Conservation (phyloP, 2,888 invertebrate genomes). For the Tenodera sinensis region DNA sequence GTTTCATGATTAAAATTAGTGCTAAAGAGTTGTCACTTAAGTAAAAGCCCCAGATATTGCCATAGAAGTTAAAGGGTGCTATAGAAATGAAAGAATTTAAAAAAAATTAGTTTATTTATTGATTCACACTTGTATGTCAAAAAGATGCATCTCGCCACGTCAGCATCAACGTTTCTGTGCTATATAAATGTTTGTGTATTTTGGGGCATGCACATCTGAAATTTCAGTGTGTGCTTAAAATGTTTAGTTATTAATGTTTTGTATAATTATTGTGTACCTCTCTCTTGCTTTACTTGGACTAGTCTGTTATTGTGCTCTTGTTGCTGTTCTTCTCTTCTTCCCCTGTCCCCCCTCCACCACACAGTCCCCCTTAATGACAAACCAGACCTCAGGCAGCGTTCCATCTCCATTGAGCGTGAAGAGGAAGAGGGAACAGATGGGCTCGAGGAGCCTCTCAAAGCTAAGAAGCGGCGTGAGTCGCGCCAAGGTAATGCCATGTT, state of each 20-base stretch:
- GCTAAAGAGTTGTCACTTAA: too few species aligned
- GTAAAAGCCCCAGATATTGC: too few species aligned
- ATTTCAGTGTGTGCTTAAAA: background rate
- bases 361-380: constrained; percentile 61
- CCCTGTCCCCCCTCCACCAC: constrained; percentile 22
- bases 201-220: background rate
- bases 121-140: background rate
- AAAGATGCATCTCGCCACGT: background rate
- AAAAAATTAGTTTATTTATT: too few species aligned
- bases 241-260: constrained; percentile 5
- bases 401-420: constrained; percentile 58
- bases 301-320: constrained; percentile 24
- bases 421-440: constrained; percentile 60
- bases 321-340: constrained; percentile 30
- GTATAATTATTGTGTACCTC: background rate
- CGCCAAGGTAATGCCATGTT: constrained; percentile 54
- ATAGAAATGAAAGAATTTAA: too few species aligned
- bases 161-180: background rate
- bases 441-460: constrained; percentile 63
- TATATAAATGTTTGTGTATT: background rate
- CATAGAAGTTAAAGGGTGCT: too few species aligned
- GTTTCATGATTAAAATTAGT: too few species aligned
- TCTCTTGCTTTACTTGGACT: background rate
- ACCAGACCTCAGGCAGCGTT: constrained; percentile 59
- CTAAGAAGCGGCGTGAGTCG: constrained; percentile 59